A percentile compares a stretch with the other conserved stretches of the same genome.
These are phyloP conservation scores for Entomobrya multifasciata DNA, from an alignment of 2,888 invertebrate genomes.

Conservation along the genomic window DNA sequence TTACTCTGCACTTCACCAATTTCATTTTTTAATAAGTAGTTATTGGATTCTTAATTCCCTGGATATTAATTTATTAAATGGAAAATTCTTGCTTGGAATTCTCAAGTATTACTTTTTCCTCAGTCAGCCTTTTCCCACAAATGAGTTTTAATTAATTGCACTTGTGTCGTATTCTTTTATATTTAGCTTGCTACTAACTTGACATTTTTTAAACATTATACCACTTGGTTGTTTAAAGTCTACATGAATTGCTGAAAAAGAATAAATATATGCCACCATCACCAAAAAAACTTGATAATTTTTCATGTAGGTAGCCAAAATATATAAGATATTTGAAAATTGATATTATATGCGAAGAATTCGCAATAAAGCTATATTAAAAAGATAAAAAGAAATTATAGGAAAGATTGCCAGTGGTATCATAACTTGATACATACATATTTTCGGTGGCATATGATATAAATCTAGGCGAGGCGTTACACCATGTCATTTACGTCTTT, in stretches of 20 bases:
- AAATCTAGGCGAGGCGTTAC: neutral
- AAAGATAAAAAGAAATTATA: too few relatives aligned
- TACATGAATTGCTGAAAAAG: neutral
- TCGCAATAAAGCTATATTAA: neutral
- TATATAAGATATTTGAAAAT: neutral
- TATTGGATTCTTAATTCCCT: neutral
- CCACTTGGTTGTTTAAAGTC: neutral
- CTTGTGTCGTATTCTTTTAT: neutral
- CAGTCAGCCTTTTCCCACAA: slow-evolving; percentile 1
- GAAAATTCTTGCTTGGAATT: neutral
- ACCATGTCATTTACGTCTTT: neutral
- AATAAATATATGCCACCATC: too few relatives aligned
- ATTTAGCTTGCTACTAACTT: neutral
- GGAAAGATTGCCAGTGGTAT: neutral
- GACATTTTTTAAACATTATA: neutral
- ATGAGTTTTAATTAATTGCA: slow-evolving; percentile 18
- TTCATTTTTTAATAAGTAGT: too few relatives aligned
- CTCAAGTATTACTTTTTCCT: neutral
- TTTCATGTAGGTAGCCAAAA: neutral
- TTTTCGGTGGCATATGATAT: neutral
- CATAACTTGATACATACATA: neutral
- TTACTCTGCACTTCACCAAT: too few relatives aligned
- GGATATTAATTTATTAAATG: neutral
- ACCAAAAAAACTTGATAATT: neutral
- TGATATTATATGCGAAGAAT: slow-evolving; percentile 19